phyloP scores from a whole-genome alignment of 2,797 vertebrate species.

The Lagothrix lagotricha region DNA sequence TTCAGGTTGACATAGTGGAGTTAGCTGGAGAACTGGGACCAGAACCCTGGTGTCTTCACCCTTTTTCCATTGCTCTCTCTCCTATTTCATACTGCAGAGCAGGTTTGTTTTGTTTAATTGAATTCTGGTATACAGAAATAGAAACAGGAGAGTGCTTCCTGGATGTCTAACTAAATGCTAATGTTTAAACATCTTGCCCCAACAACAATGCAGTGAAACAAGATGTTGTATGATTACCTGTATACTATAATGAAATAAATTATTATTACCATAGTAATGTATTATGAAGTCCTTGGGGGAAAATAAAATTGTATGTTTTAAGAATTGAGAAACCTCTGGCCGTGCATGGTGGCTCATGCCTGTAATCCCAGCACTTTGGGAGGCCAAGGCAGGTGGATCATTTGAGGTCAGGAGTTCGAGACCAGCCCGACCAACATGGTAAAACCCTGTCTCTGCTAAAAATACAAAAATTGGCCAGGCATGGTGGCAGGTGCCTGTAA shows the following conservation, averaged over 20 bases:
- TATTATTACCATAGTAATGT: background rate
- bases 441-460: background rate
- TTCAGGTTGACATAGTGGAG: background rate
- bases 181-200: background rate
- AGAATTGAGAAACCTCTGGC: background rate
- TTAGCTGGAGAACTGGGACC: background rate
- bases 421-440: background rate
- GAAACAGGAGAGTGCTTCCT: background rate
- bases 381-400: background rate
- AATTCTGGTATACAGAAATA: background rate
- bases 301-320: slow-evolving; percentile 36
- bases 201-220: background rate
- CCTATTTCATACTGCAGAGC: background rate
- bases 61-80: background rate
- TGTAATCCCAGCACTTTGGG: background rate
- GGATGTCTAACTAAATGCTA: background rate
- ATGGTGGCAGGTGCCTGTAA: background rate
- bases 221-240: background rate
- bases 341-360: background rate
- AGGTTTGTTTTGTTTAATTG: background rate
- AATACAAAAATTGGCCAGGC: background rate
- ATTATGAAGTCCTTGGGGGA: background rate
- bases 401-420: background rate
- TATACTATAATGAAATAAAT: background rate
- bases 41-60: background rate